Base-by-base conservation (phyloP, 2,797 vertebrate genomes). In the Tiaroga cobitis region DNA sequence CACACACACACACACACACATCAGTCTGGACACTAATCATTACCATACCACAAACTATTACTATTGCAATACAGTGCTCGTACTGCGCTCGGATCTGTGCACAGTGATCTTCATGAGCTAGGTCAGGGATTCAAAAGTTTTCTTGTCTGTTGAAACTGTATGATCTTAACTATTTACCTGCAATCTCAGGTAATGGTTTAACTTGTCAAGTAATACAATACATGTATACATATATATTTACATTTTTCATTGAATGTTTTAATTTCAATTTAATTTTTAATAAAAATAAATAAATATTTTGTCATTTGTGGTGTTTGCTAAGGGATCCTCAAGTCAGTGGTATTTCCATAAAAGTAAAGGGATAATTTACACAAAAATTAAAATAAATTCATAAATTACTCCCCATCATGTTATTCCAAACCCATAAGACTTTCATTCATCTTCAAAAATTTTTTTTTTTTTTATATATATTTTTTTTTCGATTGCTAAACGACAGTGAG, bases 31-130 rank as follows among this genome's bases (percentile, higher is more conserved):
- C 43, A 86, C 89, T 96, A 96, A 96, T 96, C 93, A 96, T 93
- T 96, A 94, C 96, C 95, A 96, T 95, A 95, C 94, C 90, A 92
- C 88, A 90, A 92, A 93, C 91, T 94, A 92, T 49, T 26, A 73
- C 74, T 80, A 74, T 46, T 56, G 59, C 69, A 59, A 76, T 65
- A 63, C 56, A 83, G 72, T 3, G 41, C 39, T 59, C 15, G 5
- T 54, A 18, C 56, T 83, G 67, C 4, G 0, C 32, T 67, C 34
- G 29, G 24, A 43, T 77, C 39, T 43, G 32, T 13, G 29, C 78
- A 21, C 24, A 49, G 13, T 65, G 8, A 75, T 19, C 72, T 83
- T 83, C 32, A 51, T 51, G 8, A 51, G 24, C 15, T 65, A 65
- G 24, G 46, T 43, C n/a, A 70, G 19, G 74, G 46, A 51, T 54